These are phyloP conservation scores for Diplosoma virens DNA, from an alignment of 23 tunicate genomes.

Conservation along the genomic window DNA sequence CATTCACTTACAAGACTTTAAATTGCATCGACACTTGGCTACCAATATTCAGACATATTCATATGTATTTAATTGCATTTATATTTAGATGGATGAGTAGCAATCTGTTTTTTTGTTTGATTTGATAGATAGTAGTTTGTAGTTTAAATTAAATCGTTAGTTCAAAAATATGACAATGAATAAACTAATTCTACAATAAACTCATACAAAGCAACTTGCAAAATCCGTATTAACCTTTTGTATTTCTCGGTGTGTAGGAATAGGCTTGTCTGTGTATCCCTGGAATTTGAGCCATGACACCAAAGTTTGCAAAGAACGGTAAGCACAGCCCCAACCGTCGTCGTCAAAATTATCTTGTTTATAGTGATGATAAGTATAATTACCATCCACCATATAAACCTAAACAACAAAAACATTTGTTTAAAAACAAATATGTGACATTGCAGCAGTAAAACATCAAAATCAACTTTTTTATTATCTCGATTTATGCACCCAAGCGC, in stretches of 20 bases:
- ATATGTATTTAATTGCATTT: no score
- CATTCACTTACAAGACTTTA: no score
- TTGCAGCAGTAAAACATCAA: neutral
- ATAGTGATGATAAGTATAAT: conserved; percentile 88
- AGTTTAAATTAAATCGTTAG: no score
- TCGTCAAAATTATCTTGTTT: conserved; percentile 86
- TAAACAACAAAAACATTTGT: neutral
- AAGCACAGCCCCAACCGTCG: conserved; percentile 99
- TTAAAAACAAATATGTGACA: neutral
- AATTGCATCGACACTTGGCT: no score
- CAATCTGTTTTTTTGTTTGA: no score
- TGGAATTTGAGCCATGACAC: conserved; percentile 82
- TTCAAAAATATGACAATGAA: no score
- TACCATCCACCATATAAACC: conserved; percentile 47
- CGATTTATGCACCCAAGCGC: neutral
- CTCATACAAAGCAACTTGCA: no score
- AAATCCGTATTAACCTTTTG: conserved; percentile 73
- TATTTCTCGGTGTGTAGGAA: conserved; percentile 77
- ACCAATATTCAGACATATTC: no score
- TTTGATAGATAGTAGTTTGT: no score
- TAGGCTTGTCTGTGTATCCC: conserved; percentile 53
- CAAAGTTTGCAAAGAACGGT: conserved; percentile 84
- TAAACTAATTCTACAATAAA: no score
- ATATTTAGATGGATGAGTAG: no score
- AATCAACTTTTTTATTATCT: neutral